Base-by-base conservation (phyloP, 1,140 invertebrate species). In the Lucilia cuprina region DNA sequence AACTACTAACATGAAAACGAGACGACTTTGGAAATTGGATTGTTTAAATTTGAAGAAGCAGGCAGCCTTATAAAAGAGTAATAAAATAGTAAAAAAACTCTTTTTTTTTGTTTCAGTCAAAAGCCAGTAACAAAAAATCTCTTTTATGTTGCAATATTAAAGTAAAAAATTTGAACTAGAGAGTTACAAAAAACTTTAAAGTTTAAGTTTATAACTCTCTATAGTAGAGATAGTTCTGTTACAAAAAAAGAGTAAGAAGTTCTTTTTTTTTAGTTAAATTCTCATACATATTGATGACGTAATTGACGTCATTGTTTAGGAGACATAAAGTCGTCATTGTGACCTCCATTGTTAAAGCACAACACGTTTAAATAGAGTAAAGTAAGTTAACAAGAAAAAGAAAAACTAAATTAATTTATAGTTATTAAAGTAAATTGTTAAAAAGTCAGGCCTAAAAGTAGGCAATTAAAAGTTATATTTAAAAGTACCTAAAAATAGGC, bases 271-370 rank as follows among this genome's bases (percentile, higher is more conserved):
- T 13, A 21, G 34, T 2, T 34, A 77, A 77, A 30, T 77, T 41
- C 74, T 75, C 30, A 75, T 25, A 74, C 25, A 30, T 77, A 77
- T 41, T 41, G 74, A 77, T 77, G 74, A 77, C 74, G 74, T 77
- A 77, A 77, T 77, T 77, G 74, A 77, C 74, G 74, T 77, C 74
- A 77, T 77, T 41, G 34, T 77, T 77, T 41, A 77, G 74, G 74
- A 77, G 74, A 77, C 74, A 41, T n/a, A 77, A 77, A 34, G 74
- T 77, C 74, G 74, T 77, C 74, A 77, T 77, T 41, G 35, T 77
- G 74, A 77, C 74, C 74, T 77, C 74, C 74, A 77, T 77, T 77
- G 13, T 77, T 30, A 77, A 41, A 77, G 41, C 41, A 41, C 41
- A 41, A 7, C 41, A 41, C 7, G 41, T 2, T 41, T 41, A 8